A percentile compares a stretch with the other conserved stretches of the same genome.
These are phyloP conservation scores for Vannuccia rotundouncinata DNA, from an alignment of 2,888 invertebrate genomes.

Conservation along the genomic window DNA sequence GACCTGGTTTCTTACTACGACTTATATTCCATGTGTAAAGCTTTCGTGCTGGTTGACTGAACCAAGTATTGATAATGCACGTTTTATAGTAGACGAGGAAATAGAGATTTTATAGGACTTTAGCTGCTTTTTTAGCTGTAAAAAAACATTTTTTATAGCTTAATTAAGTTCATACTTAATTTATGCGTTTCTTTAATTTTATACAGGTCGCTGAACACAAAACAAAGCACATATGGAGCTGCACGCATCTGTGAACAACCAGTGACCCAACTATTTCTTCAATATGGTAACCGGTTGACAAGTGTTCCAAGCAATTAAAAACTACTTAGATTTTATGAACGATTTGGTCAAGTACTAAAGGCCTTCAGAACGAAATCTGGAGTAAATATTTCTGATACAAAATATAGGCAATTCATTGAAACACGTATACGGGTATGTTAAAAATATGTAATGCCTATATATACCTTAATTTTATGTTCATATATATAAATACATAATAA, in stretches of 20 bases:
- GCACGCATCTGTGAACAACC: neutral
- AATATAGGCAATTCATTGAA: neutral
- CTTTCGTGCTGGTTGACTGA: constrained; percentile 20
- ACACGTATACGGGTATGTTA: neutral
- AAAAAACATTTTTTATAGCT: too few species aligned
- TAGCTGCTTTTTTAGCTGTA: too few species aligned
- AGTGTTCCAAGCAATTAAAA: neutral
- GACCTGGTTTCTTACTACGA: constrained; percentile 15
- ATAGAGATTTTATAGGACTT: too few species aligned
- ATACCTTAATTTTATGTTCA: neutral
- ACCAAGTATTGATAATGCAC: constrained; percentile 13
- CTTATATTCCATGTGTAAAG: constrained; percentile 26
- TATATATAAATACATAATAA: neutral
- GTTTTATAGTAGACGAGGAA: too few species aligned
- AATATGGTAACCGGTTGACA: neutral
- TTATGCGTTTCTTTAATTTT: too few species aligned
- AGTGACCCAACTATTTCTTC: neutral
- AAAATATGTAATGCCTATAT: neutral
- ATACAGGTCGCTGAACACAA: neutral
- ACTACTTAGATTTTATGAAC: neutral
- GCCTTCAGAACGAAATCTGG: neutral
- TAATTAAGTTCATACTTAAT: too few species aligned
- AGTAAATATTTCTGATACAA: neutral
- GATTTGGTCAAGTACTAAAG: neutral
- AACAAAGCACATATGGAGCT: neutral